These are phyloP conservation scores for Pangasius larnaudii DNA, from an alignment of 2,797 vertebrate species.

Conservation along the genomic window DNA sequence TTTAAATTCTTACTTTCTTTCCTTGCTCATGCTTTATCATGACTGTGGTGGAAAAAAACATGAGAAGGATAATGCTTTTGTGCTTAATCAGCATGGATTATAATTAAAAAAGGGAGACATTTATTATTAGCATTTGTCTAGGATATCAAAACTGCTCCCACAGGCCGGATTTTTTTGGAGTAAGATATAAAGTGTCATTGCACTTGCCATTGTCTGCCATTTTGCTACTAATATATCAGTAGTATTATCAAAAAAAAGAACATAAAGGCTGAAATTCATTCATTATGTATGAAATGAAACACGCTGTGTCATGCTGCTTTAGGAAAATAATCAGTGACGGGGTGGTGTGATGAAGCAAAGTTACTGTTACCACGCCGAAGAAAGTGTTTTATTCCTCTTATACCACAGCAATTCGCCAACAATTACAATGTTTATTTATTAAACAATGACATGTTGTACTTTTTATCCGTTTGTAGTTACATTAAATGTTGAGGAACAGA, in stretches of 20 bases:
- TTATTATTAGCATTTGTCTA: too few species aligned
- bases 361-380: not conserved
- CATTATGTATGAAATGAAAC: not conserved
- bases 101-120: not conserved
- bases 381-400: not conserved
- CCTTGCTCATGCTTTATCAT: not conserved
- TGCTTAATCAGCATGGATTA: not conserved
- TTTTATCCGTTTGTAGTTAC: not conserved
- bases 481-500: not conserved
- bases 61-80: not conserved
- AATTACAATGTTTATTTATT: not conserved
- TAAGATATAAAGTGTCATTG: constrained; percentile 1
- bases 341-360: not conserved
- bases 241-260: not conserved
- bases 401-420: not conserved
- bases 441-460: not conserved
- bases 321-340: not conserved
- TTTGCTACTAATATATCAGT: too few species aligned
- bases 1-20: not conserved
- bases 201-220: too few species aligned
- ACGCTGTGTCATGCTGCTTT: not conserved
- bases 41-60: not conserved
- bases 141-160: too few species aligned
- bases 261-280: not conserved
- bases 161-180: not conserved